Conservation (phyloP, 92 coral and sea anemone genomes). For the Meandrina meandrites region DNA sequence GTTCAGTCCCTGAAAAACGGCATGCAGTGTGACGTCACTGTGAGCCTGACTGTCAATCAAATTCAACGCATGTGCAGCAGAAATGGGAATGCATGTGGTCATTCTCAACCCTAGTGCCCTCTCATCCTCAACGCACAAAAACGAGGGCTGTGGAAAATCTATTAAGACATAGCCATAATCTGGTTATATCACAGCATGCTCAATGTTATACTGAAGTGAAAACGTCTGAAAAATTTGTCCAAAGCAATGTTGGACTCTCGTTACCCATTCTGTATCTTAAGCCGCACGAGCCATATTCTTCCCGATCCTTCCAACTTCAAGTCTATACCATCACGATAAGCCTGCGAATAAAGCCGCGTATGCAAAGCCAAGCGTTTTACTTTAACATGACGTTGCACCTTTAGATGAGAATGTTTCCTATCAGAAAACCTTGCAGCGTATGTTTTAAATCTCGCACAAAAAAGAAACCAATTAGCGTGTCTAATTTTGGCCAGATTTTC, state of each 20-base stretch:
- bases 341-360: too few species aligned
- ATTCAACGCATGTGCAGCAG: not conserved
- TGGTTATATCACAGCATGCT: not conserved
- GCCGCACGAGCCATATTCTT: too few species aligned
- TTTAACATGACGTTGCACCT: too few species aligned
- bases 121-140: not conserved
- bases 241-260: not conserved
- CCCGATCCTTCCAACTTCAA: not conserved
- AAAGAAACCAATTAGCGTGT: not conserved
- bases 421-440: too few species aligned
- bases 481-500: not conserved
- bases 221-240: too few species aligned
- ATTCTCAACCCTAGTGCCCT: slow-evolving; percentile 13
- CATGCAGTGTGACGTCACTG: slow-evolving; percentile 36
- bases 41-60: slow-evolving; percentile 30
- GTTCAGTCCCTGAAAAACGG: slow-evolving; percentile 47
- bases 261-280: too few species aligned
- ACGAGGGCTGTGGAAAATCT: not conserved
- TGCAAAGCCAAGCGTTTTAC: too few species aligned
- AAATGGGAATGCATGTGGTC: not conserved
- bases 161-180: not conserved
- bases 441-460: not conserved
- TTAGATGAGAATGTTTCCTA: too few species aligned
- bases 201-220: not conserved
- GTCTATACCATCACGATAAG: not conserved